Base-by-base conservation (phyloP, 2,113 vertebrate species). In the Lagenorhynchus albirostris region DNA sequence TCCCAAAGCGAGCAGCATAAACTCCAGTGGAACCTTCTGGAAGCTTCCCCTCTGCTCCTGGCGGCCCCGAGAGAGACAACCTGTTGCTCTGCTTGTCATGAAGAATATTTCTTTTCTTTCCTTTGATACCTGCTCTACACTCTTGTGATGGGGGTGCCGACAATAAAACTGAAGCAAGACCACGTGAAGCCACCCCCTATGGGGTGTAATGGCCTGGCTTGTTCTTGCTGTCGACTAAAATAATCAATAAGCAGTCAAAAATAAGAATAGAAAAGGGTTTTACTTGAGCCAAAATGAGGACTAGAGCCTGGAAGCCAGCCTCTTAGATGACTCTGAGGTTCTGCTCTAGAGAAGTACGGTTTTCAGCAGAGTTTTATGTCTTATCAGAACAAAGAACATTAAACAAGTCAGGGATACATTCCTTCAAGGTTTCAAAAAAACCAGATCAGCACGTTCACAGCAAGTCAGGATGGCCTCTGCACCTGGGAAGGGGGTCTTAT, bases 121-220 rank as follows among this genome's bases (percentile, higher is more conserved):
- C 10, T 77, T 23, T n/a, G 25, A 1, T 4, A 15, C 15, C 10
- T 2, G 41, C 17, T 44, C 53, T 67, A 3, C 1, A 21, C 10
- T 0, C 13, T 47, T 0, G 2, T 7, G 31, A 2, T 2, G 55
- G n/a, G 5, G 60, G 3, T 12, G 55, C 53, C n/a, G 60, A 26
- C 7, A 8, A 25, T 0, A 8, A 13, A 63, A 21, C 17, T 14
- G 74, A 8, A n/a, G 11, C 38, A 36, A 36, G 65, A 10, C 13
- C 23, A 0, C 2, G 2, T 1, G 8, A 7, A 36, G 70, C 33
- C 0, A 0, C 55, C 47, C 29, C 33, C 29, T 9, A 18, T 2
- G 29, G 81, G 31, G 8, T 0, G 41, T 1, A 17, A 31, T 0
- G 25, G 47, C 13, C 50, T 0, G 41, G 60, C 5, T 11, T 11